Evolutionary conservation across 2,797 vertebrate genomes (phyloP).

Genomic region (Parauchenoglanis punctatus): DNA sequence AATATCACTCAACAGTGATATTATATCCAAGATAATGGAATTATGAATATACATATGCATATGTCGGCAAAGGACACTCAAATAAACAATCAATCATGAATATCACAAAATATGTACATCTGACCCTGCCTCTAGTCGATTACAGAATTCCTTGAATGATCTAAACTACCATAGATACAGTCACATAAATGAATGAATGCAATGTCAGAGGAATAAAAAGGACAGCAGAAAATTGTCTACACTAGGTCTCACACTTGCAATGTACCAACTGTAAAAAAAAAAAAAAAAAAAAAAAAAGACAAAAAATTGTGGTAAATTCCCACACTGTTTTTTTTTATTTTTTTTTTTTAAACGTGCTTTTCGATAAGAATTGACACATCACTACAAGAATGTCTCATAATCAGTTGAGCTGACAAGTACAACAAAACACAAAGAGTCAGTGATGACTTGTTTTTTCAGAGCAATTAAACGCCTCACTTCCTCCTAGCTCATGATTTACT

Average conservation of each 20-base stretch:
- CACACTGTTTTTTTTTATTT: neutral
- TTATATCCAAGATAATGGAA: neutral
- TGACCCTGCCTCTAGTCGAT: neutral
- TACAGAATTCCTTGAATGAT: neutral
- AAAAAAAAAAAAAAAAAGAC: neutral
- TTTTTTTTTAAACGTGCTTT: neutral
- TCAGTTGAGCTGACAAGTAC: slow-evolving; percentile 66
- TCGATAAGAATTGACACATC: slow-evolving; percentile 63
- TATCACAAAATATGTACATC: neutral
- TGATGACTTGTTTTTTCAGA: slow-evolving; percentile 65
- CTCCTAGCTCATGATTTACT: slow-evolving; percentile 70
- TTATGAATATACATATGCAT: neutral
- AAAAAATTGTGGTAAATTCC: neutral
- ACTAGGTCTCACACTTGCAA: neutral
- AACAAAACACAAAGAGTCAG: slow-evolving; percentile 64
- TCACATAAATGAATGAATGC: neutral
- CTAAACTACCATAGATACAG: neutral
- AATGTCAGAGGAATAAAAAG: neutral
- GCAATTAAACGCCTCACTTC: slow-evolving; percentile 74
- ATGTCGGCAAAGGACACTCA: too few species aligned
- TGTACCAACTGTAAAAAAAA: neutral
- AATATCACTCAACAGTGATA: neutral
- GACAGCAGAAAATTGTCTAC: neutral
- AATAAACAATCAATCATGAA: too few species aligned
- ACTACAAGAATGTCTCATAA: slow-evolving; percentile 67